phyloP scores from a whole-genome alignment of 2,888 invertebrate species.

The Napeogenes sylphis region DNA sequence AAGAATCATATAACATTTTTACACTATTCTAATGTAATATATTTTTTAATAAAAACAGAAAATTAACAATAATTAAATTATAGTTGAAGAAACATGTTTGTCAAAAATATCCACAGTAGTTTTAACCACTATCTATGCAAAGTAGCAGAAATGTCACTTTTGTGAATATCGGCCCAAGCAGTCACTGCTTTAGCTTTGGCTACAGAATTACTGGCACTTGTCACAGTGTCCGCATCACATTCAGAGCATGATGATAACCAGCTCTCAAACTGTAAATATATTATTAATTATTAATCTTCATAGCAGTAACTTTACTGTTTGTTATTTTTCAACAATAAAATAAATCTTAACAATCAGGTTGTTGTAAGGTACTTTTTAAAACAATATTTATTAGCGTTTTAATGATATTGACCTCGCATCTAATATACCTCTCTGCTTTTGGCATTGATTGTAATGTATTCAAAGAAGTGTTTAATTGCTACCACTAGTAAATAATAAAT shows the following conservation, averaged over 20 bases:
- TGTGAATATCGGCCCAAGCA: conserved; percentile 54
- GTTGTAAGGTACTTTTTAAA: too few species aligned
- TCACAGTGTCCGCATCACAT: conserved; percentile 43
- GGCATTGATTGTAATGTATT: conserved; percentile 10
- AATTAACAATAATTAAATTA: too few species aligned
- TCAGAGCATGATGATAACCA: conserved; percentile 51
- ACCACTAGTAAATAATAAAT: too few species aligned
- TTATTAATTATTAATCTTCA: neutral
- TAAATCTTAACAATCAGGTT: too few species aligned
- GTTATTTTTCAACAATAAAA: neutral
- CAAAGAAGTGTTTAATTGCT: conserved; percentile 5
- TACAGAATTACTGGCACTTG: conserved; percentile 40
- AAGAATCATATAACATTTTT: too few species aligned
- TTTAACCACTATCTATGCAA: too few species aligned
- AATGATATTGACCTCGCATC: conserved; percentile 18
- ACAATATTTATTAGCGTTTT: conserved; percentile 9
- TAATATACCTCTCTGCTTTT: conserved; percentile 18
- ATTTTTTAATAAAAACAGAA: too few species aligned
- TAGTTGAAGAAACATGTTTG: too few species aligned
- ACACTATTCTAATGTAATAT: too few species aligned
- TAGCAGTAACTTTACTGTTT: neutral
- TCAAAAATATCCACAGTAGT: too few species aligned
- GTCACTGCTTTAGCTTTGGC: conserved; percentile 37
- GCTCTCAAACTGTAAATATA: conserved; percentile 49
- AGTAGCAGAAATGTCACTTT: conserved; percentile 43